These are phyloP conservation scores for Sebastes glaucus DNA, from an alignment of 2,797 vertebrate species.

Conservation along the genomic window DNA sequence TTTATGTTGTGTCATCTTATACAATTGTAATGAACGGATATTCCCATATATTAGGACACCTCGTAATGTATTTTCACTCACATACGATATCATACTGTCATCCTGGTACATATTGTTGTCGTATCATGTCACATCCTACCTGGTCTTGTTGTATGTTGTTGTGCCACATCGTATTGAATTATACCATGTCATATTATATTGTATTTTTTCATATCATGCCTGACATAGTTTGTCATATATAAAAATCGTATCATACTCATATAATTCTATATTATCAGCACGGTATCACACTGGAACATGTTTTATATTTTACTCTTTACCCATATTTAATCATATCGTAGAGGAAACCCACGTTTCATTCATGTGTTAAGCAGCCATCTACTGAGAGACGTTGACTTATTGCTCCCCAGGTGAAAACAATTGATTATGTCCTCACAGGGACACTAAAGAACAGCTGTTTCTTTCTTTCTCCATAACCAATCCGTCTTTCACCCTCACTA, in stretches of 20 bases:
- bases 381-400: constrained; percentile 39
- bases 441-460: constrained; percentile 63
- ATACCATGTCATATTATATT: neutral
- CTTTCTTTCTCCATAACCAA: constrained; percentile 23
- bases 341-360: constrained; percentile 3
- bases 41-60: neutral
- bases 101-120: accelerated
- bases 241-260: neutral
- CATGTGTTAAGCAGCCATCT: constrained; percentile 29
- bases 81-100: neutral
- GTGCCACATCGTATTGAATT: neutral
- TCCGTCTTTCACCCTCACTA: constrained; percentile 7
- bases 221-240: neutral
- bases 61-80: neutral
- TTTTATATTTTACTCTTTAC: neutral
- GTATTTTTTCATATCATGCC: neutral
- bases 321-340: neutral
- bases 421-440: constrained; percentile 59
- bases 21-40: accelerated
- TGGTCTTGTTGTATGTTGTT: neutral
- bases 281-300: neutral
- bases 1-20: no score
- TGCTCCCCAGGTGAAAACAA: constrained; percentile 57
- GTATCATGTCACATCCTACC: neutral
- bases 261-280: neutral